These are phyloP conservation scores for Ceyx melanurus DNA, from an alignment of 2,113 vertebrate species.

Conservation along the genomic window DNA sequence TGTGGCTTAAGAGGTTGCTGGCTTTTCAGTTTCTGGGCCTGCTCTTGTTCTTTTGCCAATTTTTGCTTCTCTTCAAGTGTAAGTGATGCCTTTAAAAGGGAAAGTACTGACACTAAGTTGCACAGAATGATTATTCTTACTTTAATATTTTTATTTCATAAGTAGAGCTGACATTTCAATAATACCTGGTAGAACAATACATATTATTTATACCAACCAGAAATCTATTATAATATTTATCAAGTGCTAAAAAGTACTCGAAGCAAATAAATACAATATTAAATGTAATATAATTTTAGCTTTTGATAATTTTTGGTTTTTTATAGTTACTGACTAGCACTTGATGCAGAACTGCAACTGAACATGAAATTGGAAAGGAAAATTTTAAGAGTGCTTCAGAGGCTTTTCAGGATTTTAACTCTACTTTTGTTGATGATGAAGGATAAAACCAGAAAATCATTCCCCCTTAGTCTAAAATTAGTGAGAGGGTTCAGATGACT, in stretches of 20 bases:
- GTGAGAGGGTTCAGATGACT: not conserved
- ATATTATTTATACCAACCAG: not conserved
- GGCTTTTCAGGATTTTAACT: not conserved
- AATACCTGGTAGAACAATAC: not conserved
- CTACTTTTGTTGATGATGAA: not conserved
- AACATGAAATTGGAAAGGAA: not conserved
- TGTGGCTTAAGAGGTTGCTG: conserved; percentile 92
- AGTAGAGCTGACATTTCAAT: not conserved
- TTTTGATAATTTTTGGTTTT: not conserved
- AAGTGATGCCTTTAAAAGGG: conserved; percentile 83
- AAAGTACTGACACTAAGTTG: not conserved
- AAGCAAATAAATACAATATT: not conserved
- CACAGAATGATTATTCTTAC: not conserved
- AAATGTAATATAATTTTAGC: not conserved
- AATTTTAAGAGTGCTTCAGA: not conserved
- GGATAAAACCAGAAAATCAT: not conserved
- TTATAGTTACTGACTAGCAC: not conserved
- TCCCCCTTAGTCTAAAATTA: not conserved
- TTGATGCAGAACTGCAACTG: not conserved
- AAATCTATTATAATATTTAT: not conserved
- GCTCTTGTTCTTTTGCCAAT: conserved; percentile 96
- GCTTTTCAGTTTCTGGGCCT: conserved; percentile 92
- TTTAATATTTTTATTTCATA: not conserved
- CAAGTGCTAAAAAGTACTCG: not conserved
- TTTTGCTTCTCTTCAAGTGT: conserved; percentile 98